Conservation (phyloP, 2,113 vertebrate species). For the Zosterops japonicus region DNA sequence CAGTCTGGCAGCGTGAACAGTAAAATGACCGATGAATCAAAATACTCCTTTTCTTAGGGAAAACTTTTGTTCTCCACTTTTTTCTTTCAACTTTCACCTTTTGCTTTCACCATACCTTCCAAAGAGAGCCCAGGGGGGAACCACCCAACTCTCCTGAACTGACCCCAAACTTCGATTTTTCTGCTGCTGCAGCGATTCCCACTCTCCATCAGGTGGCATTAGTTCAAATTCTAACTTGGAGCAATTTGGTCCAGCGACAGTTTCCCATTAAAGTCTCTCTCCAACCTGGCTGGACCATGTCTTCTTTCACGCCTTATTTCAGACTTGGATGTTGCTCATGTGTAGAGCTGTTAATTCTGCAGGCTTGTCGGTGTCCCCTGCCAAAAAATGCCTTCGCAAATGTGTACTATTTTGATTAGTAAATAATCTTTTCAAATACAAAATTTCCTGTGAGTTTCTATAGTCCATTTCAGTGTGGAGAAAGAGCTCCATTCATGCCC, state of each 20-base stretch:
- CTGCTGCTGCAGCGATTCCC: neutral
- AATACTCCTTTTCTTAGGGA: neutral
- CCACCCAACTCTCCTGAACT: neutral
- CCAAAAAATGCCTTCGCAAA: neutral
- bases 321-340: neutral
- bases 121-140: neutral
- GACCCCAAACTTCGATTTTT: neutral
- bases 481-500: neutral
- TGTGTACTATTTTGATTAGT: neutral
- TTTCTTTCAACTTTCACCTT: neutral
- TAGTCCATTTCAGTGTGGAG: neutral
- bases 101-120: neutral
- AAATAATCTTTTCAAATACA: neutral
- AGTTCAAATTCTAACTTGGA: neutral
- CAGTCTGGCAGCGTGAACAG: conserved; percentile 8
- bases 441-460: neutral
- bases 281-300: fast-evolving
- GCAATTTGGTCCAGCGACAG: neutral
- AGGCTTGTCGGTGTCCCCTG: fast-evolving
- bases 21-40: conserved; percentile 21
- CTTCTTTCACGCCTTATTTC: neutral
- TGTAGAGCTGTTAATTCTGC: neutral
- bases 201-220: conserved; percentile 29
- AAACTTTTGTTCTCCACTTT: neutral
- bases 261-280: neutral